Percentiles rank a stretch among this genome's conserved stretches.
phyloP scores from a whole-genome alignment of 2,888 invertebrate genomes.

The Esperia sulphurella region DNA sequence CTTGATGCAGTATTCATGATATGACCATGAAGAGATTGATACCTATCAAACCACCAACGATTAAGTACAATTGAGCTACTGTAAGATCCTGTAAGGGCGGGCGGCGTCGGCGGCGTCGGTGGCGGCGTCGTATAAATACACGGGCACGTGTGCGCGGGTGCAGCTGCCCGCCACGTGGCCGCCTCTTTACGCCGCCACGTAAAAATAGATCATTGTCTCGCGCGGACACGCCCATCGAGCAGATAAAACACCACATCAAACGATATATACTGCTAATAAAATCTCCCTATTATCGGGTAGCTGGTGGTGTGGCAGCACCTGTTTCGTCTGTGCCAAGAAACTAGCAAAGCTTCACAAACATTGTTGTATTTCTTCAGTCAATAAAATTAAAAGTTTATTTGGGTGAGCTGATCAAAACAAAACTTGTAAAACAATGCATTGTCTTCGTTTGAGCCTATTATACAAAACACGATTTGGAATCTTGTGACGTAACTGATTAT shows the following conservation, averaged over 20 bases:
- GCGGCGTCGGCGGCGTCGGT: slow-evolving; percentile 27
- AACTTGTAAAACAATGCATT: background rate
- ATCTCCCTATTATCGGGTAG: slow-evolving; percentile 57
- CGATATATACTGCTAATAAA: slow-evolving; percentile 51
- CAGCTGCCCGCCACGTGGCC: slow-evolving; percentile 76
- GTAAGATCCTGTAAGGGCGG: slow-evolving; percentile 35
- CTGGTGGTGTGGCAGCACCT: slow-evolving; percentile 38
- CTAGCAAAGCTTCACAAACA: slow-evolving; percentile 15
- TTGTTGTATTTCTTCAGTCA: slow-evolving; percentile 9
- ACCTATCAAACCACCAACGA: slow-evolving; percentile 13
- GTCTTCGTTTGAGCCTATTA: background rate
- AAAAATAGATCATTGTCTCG: slow-evolving; percentile 77
- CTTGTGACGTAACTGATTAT: no score
- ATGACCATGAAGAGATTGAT: background rate
- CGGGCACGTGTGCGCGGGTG: slow-evolving; percentile 70
- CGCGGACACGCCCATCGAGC: slow-evolving; percentile 64
- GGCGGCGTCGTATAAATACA: slow-evolving; percentile 61
- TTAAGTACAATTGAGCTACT: slow-evolving; percentile 17
- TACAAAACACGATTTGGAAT: background rate
- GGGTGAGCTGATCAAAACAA: background rate
- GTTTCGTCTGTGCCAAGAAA: slow-evolving; percentile 18
- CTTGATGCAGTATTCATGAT: no score
- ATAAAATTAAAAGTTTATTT: slow-evolving; percentile 8
- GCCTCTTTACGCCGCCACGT: slow-evolving; percentile 60
- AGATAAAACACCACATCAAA: slow-evolving; percentile 77